Percentiles rank a stretch among this genome's conserved stretches.
phyloP scores from a whole-genome alignment of 2,113 vertebrate genomes.

The Dunckerocampus dactyliophorus region DNA sequence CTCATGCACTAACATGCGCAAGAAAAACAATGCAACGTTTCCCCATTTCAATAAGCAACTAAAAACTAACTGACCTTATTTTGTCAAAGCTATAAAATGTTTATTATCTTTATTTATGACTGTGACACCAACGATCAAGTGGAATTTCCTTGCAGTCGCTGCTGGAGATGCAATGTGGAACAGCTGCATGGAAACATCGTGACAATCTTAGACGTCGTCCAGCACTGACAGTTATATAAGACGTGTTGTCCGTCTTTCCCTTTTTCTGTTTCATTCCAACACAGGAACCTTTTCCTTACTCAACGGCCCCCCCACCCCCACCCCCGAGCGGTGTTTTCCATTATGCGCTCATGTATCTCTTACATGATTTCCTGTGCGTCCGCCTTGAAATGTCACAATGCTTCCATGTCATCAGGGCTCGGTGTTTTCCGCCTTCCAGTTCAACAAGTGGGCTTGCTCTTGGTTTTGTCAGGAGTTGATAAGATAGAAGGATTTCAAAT shows the following conservation, averaged over 20 bases:
- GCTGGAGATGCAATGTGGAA: background rate
- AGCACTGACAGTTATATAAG: conserved; percentile 30
- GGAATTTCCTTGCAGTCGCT: too few species aligned
- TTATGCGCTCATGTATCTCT: conserved; percentile 51
- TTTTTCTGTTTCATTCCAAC: conserved; percentile 20
- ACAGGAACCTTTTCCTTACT: conserved; percentile 38
- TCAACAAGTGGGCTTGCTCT: conserved; percentile 8
- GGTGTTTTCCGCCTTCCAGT: conserved; percentile 19
- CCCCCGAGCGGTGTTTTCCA: conserved; percentile 47
- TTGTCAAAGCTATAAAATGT: too few species aligned
- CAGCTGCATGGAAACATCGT: conserved; percentile 21
- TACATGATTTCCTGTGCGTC: conserved; percentile 41
- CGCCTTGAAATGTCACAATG: conserved; percentile 46
- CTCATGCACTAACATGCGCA: conserved; percentile 1
- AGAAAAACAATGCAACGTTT: background rate
- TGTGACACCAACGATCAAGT: too few species aligned
- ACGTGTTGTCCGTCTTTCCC: conserved; percentile 2
- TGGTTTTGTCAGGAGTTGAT: background rate
- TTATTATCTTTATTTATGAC: too few species aligned
- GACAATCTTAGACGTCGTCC: conserved; percentile 18
- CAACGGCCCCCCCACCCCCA: too few species aligned
- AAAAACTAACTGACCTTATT: too few species aligned
- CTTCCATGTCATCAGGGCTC: conserved; percentile 39
- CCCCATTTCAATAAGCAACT: too few species aligned
- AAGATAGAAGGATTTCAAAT: background rate